Conservation (phyloP, 2,797 vertebrate genomes). For the Emydoidea blandingii region DNA sequence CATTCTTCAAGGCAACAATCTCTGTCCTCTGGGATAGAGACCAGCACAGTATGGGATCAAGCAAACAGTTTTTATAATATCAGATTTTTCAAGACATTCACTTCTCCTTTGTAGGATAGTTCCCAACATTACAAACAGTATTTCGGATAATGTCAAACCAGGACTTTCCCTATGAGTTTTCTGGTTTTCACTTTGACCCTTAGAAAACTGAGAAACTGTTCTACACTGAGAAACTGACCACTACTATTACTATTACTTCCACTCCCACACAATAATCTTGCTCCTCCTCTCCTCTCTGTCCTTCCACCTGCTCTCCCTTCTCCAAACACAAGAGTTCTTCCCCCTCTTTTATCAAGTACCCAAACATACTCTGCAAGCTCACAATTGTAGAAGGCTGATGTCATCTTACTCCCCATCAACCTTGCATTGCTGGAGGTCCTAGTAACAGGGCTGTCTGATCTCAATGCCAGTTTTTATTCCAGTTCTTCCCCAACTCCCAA, state of each 20-base stretch:
- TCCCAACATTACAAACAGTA: background rate
- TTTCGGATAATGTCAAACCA: background rate
- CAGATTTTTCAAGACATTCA: background rate
- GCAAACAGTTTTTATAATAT: accelerated
- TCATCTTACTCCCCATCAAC: conserved; percentile 63
- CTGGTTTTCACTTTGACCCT: background rate
- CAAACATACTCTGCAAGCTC: background rate
- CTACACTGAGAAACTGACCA: background rate
- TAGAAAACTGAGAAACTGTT: background rate
- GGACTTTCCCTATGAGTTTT: background rate
- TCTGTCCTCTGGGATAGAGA: background rate
- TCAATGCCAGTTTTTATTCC: conserved; percentile 30
- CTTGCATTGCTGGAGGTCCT: conserved; percentile 19
- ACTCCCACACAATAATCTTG: accelerated
- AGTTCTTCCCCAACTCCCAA: background rate
- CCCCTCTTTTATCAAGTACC: background rate
- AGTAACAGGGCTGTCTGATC: conserved; percentile 29
- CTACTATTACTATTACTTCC: background rate
- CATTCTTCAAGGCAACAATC: background rate
- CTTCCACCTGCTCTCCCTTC: conserved; percentile 10
- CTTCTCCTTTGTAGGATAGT: background rate
- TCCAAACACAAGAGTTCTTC: background rate
- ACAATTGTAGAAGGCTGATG: conserved; percentile 26
- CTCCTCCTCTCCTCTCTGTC: background rate
- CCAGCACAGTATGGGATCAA: background rate